phyloP scores from a whole-genome alignment of 2,797 vertebrate species.

The Danio albolineatus region DNA sequence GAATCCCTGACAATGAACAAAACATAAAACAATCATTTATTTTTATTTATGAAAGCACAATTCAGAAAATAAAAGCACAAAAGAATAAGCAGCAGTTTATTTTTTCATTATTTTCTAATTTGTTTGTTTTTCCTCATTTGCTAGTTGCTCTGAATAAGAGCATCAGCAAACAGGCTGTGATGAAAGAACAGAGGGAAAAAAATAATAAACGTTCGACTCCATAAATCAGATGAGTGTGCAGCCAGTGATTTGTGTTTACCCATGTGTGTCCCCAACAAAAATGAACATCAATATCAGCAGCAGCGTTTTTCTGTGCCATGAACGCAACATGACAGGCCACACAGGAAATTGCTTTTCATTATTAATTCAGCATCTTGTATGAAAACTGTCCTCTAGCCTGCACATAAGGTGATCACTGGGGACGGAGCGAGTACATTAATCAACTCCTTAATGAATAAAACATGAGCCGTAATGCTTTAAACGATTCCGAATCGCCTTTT shows the following conservation, averaged over 20 bases:
- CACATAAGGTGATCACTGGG: conserved; percentile 52
- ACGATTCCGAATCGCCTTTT: conserved; percentile 47
- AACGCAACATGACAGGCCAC: conserved; percentile 29
- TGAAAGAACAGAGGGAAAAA: not conserved
- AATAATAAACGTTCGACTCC: not conserved
- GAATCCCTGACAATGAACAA: not conserved
- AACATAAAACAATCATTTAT: not conserved
- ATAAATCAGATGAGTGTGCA: conserved; percentile 24
- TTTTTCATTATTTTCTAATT: not conserved
- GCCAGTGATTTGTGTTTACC: conserved; percentile 31
- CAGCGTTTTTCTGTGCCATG: not conserved
- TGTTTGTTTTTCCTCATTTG: not conserved
- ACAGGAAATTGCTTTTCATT: conserved; percentile 48
- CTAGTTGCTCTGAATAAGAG: not conserved
- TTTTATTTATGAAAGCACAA: not conserved
- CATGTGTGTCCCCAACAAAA: conserved; percentile 41
- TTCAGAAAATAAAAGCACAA: not conserved
- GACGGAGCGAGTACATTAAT: conserved; percentile 48
- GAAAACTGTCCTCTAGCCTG: conserved; percentile 47
- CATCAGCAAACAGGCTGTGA: not conserved
- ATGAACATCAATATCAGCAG: conserved; percentile 27
- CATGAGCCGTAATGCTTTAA: conserved; percentile 50
- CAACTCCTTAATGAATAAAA: conserved; percentile 52
- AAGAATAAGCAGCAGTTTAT: not conserved
- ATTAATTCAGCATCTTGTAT: conserved; percentile 49